Percentiles rank a stretch among this genome's conserved stretches.
Conservation (phyloP, 1,140 invertebrate species). For the Armadillidium nasatum region DNA sequence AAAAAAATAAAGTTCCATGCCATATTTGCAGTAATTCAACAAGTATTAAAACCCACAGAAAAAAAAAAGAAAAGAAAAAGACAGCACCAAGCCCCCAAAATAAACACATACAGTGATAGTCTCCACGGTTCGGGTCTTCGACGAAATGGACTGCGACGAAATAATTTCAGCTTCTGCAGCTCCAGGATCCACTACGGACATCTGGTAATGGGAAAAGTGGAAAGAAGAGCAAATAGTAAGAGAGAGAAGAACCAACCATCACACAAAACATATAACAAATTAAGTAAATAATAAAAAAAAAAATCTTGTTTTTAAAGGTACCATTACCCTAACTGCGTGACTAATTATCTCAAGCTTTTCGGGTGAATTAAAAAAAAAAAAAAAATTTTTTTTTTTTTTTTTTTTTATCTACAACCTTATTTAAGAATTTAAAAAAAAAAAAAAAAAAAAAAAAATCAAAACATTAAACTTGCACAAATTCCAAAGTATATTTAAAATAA, state of each 20-base stretch:
- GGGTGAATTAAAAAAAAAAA: too few relatives aligned
- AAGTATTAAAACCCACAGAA: neutral
- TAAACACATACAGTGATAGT: slow-evolving; percentile 77
- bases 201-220: slow-evolving; percentile 23
- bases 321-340: too few relatives aligned
- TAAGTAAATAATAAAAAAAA: too few relatives aligned
- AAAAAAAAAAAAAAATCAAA: too few relatives aligned
- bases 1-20: neutral
- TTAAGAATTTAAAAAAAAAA: too few relatives aligned
- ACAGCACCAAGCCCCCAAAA: neutral
- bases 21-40: neutral
- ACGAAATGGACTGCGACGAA: slow-evolving; percentile 85
- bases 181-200: slow-evolving; percentile 54
- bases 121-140: slow-evolving; percentile 91
- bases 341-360: too few relatives aligned
- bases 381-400: too few relatives aligned
- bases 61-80: slow-evolving; percentile 5
- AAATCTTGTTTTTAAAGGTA: too few relatives aligned
- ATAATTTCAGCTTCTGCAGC: slow-evolving; percentile 64
- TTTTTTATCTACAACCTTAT: too few relatives aligned
- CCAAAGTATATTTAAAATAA: too few relatives aligned
- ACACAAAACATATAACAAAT: too few relatives aligned
- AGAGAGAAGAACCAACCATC: neutral
- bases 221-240: neutral
- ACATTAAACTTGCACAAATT: too few relatives aligned